These are phyloP conservation scores for Prunella fulvescens DNA, from an alignment of 2,113 vertebrate genomes.

Conservation along the genomic window DNA sequence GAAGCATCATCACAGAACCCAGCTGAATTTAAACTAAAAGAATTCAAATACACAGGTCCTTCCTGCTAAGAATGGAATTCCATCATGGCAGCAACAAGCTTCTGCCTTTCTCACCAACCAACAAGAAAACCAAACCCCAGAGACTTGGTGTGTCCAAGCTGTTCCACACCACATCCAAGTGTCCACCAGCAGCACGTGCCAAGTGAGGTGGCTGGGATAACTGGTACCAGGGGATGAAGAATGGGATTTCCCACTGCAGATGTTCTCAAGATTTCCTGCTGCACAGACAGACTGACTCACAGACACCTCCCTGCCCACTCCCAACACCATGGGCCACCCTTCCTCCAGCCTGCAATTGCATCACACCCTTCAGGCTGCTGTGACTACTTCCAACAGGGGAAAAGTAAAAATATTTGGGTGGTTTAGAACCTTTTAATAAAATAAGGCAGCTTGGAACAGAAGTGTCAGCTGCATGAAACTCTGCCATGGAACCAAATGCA, in stretches of 20 bases:
- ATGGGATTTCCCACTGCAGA: neutral
- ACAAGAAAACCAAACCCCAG: neutral
- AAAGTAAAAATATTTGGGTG: neutral
- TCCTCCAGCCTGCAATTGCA: neutral
- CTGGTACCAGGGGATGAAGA: neutral
- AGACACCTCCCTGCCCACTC: constrained; percentile 9
- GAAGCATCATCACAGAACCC: neutral
- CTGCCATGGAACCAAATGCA: neutral
- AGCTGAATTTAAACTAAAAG: neutral
- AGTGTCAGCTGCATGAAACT: neutral
- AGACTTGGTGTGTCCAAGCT: rapidly evolving
- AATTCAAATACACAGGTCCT: neutral
- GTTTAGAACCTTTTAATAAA: neutral
- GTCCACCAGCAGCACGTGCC: neutral
- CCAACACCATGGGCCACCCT: neutral
- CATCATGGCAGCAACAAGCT: neutral
- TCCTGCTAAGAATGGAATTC: neutral
- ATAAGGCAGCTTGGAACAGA: neutral
- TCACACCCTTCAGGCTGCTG: neutral
- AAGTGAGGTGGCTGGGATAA: neutral
- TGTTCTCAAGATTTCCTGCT: neutral
- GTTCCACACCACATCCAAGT: neutral
- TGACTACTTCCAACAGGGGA: neutral
- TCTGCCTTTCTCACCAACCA: neutral
- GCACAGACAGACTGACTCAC: neutral